Percentiles rank a stretch among this genome's conserved stretches.
phyloP scores from a whole-genome alignment of 2,797 vertebrate species.

The Lutra lutra region DNA sequence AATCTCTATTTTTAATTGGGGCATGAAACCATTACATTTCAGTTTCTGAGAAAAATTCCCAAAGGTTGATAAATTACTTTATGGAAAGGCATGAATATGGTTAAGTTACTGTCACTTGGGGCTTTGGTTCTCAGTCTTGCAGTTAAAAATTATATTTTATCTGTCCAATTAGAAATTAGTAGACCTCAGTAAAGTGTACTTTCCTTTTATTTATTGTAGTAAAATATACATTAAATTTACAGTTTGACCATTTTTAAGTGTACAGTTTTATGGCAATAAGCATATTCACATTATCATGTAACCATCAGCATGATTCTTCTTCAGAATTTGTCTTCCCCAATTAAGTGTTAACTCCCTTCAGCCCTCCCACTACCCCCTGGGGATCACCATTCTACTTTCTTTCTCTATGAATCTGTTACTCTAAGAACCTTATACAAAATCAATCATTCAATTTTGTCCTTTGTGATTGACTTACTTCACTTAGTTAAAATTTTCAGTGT shows the following conservation, averaged over 20 bases:
- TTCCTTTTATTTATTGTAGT: not conserved
- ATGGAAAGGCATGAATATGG: not conserved
- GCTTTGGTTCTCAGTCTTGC: not conserved
- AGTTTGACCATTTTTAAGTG: not conserved
- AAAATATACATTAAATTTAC: not conserved
- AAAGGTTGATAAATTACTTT: not conserved
- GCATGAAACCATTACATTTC: not conserved
- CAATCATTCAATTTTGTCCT: not conserved
- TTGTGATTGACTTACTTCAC: not conserved
- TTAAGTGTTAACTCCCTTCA: not conserved
- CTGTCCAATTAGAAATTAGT: conserved; percentile 12
- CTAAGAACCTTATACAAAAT: not conserved
- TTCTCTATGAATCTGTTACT: not conserved
- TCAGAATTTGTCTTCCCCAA: not conserved
- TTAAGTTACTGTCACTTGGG: not conserved
- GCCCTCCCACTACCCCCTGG: not conserved
- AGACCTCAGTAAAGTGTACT: not conserved
- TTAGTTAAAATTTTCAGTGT: not conserved
- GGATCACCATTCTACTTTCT: not conserved
- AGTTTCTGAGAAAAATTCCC: not conserved
- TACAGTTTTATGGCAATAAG: not conserved
- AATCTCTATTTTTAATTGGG: no score
- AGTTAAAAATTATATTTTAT: conserved; percentile 15
- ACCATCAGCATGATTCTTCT: not conserved
- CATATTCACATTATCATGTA: not conserved